Conservation (phyloP, 2,113 vertebrate species). For the Sceloporus undulatus region DNA sequence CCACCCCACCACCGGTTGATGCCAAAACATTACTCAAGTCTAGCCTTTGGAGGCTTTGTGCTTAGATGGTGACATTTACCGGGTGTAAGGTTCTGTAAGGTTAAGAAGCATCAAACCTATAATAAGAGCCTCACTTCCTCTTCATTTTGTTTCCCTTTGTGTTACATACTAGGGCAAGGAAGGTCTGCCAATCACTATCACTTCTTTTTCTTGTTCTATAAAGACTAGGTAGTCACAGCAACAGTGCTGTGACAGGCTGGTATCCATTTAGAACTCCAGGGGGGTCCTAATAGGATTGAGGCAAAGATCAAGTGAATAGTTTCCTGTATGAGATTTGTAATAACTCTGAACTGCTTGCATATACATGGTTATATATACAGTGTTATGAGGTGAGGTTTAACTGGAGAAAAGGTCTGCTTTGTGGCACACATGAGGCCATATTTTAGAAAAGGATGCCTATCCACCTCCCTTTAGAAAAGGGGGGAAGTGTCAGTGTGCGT, state of each 20-base stretch:
- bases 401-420: slow-evolving; percentile 70
- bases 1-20: not conserved
- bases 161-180: slow-evolving; percentile 86
- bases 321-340: slow-evolving; percentile 83
- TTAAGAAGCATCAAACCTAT: slow-evolving; percentile 87
- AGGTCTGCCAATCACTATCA: slow-evolving; percentile 90
- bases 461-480: slow-evolving; percentile 37
- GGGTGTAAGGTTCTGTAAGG: slow-evolving; percentile 85
- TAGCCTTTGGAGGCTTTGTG: slow-evolving; percentile 45
- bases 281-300: slow-evolving; percentile 89
- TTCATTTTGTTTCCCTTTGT: slow-evolving; percentile 91
- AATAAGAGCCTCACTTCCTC: slow-evolving; percentile 90
- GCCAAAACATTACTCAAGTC: slow-evolving; percentile 33
- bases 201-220: slow-evolving; percentile 82
- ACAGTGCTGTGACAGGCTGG: slow-evolving; percentile 86
- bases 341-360: slow-evolving; percentile 82
- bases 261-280: slow-evolving; percentile 85
- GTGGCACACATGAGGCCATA: slow-evolving; percentile 49
- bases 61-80: slow-evolving; percentile 73
- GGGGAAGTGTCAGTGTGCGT: no score
- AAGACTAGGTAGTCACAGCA: slow-evolving; percentile 88
- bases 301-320: slow-evolving; percentile 84
- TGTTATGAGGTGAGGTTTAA: slow-evolving; percentile 77
- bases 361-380: slow-evolving; percentile 80
- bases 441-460: slow-evolving; percentile 54